phyloP scores from a whole-genome alignment of 2,888 invertebrate genomes.

The Drosophila leonis region DNA sequence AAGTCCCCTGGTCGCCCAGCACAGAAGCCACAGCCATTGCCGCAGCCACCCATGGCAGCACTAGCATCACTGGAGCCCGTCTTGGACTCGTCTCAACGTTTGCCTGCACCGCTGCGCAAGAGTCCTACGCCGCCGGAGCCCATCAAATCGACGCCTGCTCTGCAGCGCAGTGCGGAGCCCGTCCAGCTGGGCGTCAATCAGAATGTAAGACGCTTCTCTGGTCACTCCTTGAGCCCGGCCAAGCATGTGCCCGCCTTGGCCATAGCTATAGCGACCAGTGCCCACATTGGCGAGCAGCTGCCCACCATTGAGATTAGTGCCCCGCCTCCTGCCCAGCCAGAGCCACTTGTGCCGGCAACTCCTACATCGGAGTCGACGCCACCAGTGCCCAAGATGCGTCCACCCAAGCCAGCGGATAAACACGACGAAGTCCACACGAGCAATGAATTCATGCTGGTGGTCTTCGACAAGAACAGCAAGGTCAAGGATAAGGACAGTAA shows the following conservation, averaged over 20 bases:
- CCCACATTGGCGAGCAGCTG: constrained; percentile 57
- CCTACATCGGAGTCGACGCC: constrained; percentile 28
- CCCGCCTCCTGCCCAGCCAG: constrained; percentile 41
- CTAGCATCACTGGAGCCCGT: constrained; percentile 30
- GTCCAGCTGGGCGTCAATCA: constrained; percentile 78
- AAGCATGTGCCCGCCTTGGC: constrained; percentile 78
- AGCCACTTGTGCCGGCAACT: constrained; percentile 17
- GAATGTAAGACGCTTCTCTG: constrained; percentile 75
- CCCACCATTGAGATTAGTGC: constrained; percentile 83
- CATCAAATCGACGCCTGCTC: constrained; percentile 75
- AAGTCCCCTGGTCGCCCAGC: constrained; percentile 51
- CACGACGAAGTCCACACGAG: constrained; percentile 88
- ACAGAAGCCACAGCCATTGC: constrained; percentile 60
- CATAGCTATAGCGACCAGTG: constrained; percentile 76
- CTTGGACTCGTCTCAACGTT: constrained; percentile 12
- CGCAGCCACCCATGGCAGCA: constrained; percentile 47
- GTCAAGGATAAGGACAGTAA: constrained; percentile 86
- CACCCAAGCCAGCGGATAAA: constrained; percentile 73
- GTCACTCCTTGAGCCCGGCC: constrained; percentile 72
- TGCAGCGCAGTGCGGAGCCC: constrained; percentile 83
- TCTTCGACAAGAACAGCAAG: constrained; percentile 87
- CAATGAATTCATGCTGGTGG: constrained; percentile 93
- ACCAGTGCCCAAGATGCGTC: constrained; percentile 36
- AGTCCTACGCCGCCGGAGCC: constrained; percentile 75
- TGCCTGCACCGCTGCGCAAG: constrained; percentile 42